Base-by-base conservation (phyloP, 2,888 invertebrate species). In the Amiota communis region DNA sequence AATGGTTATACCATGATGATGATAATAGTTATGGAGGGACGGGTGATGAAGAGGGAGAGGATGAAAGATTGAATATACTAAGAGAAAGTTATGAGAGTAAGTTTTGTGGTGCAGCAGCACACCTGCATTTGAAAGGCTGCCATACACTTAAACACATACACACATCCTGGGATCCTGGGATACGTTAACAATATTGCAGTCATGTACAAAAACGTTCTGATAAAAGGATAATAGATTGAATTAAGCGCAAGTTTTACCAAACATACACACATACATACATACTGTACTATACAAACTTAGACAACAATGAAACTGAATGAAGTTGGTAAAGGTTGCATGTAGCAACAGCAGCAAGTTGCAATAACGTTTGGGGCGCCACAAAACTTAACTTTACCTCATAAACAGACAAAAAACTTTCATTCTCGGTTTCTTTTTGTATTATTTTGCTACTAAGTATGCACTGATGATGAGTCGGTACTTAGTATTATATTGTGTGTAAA, bases 191-290 rank as follows among this genome's bases (percentile, higher is more conserved):
- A 82, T 84, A 81, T 82, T 82, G 17, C n/a, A 51, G 13, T n/a
- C 53, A 51, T 51, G n/a, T n/a, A 51, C 83, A 82, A 84, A 84
- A 81, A 81, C 74, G 78, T 70, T 77, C 79, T 79, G 86, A 78
- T 83, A 80, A 83, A 81, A 86, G 83, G 75, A 84, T 84, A 83
- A 84, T 84, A 79, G 85, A 84, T 86, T 79, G 81, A 83, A 83
- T 83, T 78, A 81, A 86, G 86, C 85, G 83, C 83, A 83, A 84
- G 80, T 20, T 59, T 11, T 15, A 17, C 36, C 36, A 36, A 36
- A 36, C 36, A 36, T 36, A 36, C 36, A 36, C 36, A 36, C 36
- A 36, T 36, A 6, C 36, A 36, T 6, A 23, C 23, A 23, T 23
- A 23, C 3, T 23, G 3, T 3, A 36, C 8, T 36, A 23, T 6